Evolutionary conservation across 1,140 invertebrate genomes (phyloP).

Genomic region (Drosophila nigrodunni): DNA sequence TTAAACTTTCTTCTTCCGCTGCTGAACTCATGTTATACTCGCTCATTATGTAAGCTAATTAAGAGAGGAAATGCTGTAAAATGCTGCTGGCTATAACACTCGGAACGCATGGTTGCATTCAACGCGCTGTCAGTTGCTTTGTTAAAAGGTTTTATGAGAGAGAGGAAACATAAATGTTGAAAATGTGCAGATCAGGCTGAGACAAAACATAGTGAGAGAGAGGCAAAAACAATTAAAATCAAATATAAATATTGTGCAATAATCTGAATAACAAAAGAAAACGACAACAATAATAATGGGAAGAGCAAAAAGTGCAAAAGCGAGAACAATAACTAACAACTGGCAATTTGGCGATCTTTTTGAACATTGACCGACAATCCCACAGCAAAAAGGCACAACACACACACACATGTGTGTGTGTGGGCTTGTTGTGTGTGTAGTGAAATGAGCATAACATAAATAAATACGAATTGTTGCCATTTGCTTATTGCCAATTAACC

Average conservation of each 20-base stretch:
- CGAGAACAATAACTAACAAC: conserved; percentile 14
- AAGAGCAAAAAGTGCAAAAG: background rate
- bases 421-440: conserved; percentile 11
- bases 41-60: background rate
- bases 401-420: conserved; percentile 8
- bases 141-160: conserved; percentile 22
- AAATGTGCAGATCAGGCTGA: conserved; percentile 3
- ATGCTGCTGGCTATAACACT: conserved; percentile 9
- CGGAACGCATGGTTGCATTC: too few relatives aligned
- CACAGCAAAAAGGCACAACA: background rate
- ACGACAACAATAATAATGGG: background rate
- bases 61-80: background rate
- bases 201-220: background rate
- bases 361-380: conserved; percentile 63
- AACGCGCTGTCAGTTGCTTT: conserved; percentile 3
- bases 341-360: conserved; percentile 46
- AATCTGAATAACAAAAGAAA: conserved; percentile 48
- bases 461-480: conserved; percentile 78
- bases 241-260: conserved; percentile 79
- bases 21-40: background rate
- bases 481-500: conserved; percentile 80
- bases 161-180: conserved; percentile 33
- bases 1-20: background rate
- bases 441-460: conserved; percentile 75
- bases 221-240: conserved; percentile 68